Evolutionary conservation across 2,797 vertebrate species (phyloP).

Genomic region (Eurystomus glaucurus): DNA sequence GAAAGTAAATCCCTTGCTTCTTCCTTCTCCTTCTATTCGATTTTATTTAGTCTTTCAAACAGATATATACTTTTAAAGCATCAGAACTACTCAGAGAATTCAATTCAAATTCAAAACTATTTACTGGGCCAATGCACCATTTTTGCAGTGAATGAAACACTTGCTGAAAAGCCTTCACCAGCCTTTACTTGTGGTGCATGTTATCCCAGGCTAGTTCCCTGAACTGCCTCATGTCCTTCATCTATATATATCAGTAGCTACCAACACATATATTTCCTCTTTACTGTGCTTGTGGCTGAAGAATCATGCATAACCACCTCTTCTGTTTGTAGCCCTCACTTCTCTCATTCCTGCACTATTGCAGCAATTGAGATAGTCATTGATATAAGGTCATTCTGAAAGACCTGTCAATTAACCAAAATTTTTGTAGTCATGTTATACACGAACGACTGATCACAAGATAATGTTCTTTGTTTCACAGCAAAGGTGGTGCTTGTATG

Average conservation of each 20-base stretch:
- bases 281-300: neutral
- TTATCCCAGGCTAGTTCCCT: neutral
- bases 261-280: neutral
- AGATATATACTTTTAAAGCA: neutral
- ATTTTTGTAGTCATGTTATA: neutral
- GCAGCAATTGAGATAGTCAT: neutral
- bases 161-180: neutral
- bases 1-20: neutral
- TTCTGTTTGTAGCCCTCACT: neutral
- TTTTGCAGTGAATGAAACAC: neutral
- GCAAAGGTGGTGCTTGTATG: neutral
- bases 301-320: no score
- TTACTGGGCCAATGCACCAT: rapidly evolving
- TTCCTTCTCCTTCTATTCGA: neutral
- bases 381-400: neutral
- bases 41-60: neutral
- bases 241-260: neutral
- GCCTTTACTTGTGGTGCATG: neutral
- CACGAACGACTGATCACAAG: neutral
- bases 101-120: neutral
- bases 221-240: neutral
- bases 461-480: neutral
- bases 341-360: neutral
- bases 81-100: neutral
- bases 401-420: neutral